Base-by-base conservation (phyloP, 2,888 invertebrate genomes). In the Germaria angustata region DNA sequence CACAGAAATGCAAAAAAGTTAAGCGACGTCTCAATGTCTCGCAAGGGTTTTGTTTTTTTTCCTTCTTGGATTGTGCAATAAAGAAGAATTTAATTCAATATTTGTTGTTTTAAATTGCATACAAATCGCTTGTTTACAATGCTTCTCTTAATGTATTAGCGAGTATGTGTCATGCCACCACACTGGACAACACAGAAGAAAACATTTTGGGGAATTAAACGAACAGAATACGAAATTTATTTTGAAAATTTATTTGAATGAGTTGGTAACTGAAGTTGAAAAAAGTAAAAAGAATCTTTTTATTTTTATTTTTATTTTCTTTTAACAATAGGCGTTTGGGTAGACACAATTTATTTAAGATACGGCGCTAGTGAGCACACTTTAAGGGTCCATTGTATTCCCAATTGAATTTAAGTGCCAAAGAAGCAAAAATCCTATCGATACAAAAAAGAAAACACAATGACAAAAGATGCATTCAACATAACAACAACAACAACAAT, bases 311-410 rank as follows among this genome's bases (percentile, higher is more conserved):
- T 13, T 17, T 36, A 11, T 44, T 4, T 51, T 57, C n/a, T 49
- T 68, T 32, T 34, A 82, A 82, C 82, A 79, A 82, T 79, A 87
- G 87, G 87, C 88, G 88, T 88, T 87, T 87, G 87, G 85, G 86
- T 86, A 86, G 88, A 87, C 88, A 89, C 91, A 91, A 91, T 91
- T 91, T 91, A 90, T 90, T 91, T 90, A 90, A 91, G 90, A 90
- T 90, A 91, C 91, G 91, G 91, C 91, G 91, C 91, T 91, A 90
- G 90, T 89, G 88, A 90, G 90, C 90, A 91, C 91, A 91, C 91
- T 91, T 91, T 91, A 90, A 91, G 90, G 89, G 89, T 87, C 90
- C 88, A 90, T 91, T 90, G 91, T 91, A 89, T 90, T 90, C 88
- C 79, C 82, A 71, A 82, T 79, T 66, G 79, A 76, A 80, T 82